phyloP scores from a whole-genome alignment of 1,140 invertebrate genomes.

The Rhagoletis zephyria region DNA sequence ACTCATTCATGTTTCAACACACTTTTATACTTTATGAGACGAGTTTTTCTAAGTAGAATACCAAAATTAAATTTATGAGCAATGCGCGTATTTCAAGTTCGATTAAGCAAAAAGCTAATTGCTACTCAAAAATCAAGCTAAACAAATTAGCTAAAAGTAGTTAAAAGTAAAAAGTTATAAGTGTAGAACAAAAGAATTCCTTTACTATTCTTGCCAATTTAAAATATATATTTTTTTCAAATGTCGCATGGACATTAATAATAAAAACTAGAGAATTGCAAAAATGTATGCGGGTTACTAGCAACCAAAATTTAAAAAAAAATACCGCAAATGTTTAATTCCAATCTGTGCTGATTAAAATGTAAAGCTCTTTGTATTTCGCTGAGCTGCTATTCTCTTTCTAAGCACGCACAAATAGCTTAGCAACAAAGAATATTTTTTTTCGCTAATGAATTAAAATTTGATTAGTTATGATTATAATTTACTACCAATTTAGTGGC shows the following conservation, averaged over 20 bases:
- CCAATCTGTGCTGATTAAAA: background rate
- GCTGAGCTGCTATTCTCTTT: background rate
- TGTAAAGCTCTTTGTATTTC: background rate
- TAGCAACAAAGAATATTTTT: background rate
- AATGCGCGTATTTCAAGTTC: background rate
- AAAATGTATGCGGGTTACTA: background rate
- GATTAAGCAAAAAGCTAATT: background rate
- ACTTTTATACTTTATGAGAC: slow-evolving; percentile 7
- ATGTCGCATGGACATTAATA: background rate
- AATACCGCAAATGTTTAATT: background rate
- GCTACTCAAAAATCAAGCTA: background rate
- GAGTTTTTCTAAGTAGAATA: background rate
- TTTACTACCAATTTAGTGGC: background rate
- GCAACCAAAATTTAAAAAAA: background rate
- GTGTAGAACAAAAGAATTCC: too few species aligned
- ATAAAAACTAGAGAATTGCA: background rate
- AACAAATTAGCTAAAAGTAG: too few species aligned
- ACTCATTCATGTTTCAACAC: background rate
- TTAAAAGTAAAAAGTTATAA: too few species aligned
- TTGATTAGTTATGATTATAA: slow-evolving; percentile 38
- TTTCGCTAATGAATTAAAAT: background rate
- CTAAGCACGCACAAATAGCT: background rate
- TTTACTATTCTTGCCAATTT: background rate
- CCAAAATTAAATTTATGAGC: background rate
- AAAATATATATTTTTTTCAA: background rate